phyloP scores from a whole-genome alignment of 2,888 invertebrate species.

The Xestia rhomboidea region DNA sequence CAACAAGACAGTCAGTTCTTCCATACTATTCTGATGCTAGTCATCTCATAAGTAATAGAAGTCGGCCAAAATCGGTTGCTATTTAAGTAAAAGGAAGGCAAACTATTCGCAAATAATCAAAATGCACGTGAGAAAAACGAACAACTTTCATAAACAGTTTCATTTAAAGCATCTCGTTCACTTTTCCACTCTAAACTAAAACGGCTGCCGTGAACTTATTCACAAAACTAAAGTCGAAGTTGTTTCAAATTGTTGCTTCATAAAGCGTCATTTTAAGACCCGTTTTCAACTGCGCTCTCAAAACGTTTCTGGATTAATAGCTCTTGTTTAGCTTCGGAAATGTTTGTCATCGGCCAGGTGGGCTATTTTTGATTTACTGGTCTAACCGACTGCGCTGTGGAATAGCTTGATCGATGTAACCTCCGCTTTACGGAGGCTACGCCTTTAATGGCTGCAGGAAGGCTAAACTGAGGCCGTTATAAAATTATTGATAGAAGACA shows the following conservation, averaged over 20 bases:
- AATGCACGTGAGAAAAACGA: neutral
- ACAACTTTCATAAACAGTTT: neutral
- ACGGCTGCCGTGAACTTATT: neutral
- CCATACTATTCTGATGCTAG: neutral
- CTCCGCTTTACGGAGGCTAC: conserved; percentile 21
- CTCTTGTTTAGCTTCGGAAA: conserved; percentile 80
- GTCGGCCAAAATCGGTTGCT: too few relatives aligned
- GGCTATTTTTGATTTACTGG: conserved; percentile 74
- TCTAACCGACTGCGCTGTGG: conserved; percentile 37
- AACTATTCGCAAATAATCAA: neutral
- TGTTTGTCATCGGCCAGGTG: conserved; percentile 83
- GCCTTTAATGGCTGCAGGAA: conserved; percentile 11
- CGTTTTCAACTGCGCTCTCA: conserved; percentile 62
- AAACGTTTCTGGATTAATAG: conserved; percentile 80
- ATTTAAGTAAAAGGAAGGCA: neutral
- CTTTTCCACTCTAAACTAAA: neutral
- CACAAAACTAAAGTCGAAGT: conserved; percentile 2
- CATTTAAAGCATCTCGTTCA: neutral
- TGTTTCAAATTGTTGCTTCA: conserved; percentile 1
- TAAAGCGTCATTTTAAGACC: conserved; percentile 72
- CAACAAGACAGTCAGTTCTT: neutral
- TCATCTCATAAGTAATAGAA: neutral
- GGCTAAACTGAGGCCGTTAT: conserved; percentile 6
- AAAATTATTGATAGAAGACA: neutral
- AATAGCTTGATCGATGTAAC: conserved; percentile 47